Base-by-base conservation (phyloP, 2,797 vertebrate species). In the Lithobates pipiens region DNA sequence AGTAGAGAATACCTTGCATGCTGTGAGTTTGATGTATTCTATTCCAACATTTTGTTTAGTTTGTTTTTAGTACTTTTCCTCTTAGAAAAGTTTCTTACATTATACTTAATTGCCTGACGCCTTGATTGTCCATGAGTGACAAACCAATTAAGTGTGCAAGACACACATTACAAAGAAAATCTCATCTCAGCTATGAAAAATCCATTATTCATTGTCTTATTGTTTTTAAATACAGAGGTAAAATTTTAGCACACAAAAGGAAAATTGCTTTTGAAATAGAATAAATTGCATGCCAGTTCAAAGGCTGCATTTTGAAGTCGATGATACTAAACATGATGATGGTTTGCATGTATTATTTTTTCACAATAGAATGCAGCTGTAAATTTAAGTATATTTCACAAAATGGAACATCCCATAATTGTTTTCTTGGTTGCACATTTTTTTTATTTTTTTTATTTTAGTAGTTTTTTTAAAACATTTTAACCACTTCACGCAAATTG, bases 191-290 rank as follows among this genome's bases (percentile, higher is more conserved):
- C 90, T 94, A 90, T 92, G 91, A 91, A 92, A 94, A 94, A 95
- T 95, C 90, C 94, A 95, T 95, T 95, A 94, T 95, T 94, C 94
- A 94, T 95, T 90, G 89, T 92, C 90, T 89, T 91, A 91, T 85
- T 95, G 94, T 95, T 94, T 95, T 93, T 93, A 94, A 94, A 95
- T 94, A 93, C 93, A 88, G 88, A 91, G 89, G 88, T 90, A 92
- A 92, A 92, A 90, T 89, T 93, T 94, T 93, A 89, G 85, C 90
- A 16, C 92, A 94, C 91, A 94, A 93, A 94, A 92, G 92, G 90
- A 91, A 93, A 94, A 94, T 94, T 94, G 90, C 92, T 92, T 93
- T 93, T 92, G 92, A 92, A 94, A 89, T 89, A 90, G 92, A 92
- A 90, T 92, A 93, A 93, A 94, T 93, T 93, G 89, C 91, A 89